Percentiles rank a stretch among this genome's conserved stretches.
These are phyloP conservation scores for Scaptodrosophila latifasciaeformis DNA, from an alignment of 2,888 invertebrate species.

Conservation along the genomic window DNA sequence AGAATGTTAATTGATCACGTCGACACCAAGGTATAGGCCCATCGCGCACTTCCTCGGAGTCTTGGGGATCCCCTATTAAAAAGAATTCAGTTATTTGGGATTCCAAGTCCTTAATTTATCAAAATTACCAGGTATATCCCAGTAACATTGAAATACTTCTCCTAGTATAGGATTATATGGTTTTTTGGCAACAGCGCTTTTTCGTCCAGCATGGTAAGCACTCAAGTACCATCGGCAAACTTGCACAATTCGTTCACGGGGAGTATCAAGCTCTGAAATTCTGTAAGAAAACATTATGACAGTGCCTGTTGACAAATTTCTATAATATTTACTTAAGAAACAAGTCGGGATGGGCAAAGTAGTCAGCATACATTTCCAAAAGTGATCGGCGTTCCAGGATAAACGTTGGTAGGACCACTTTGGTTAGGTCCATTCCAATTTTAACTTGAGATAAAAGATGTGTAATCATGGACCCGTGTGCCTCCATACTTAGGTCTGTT, in stretches of 20 bases:
- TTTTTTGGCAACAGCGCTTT: slow-evolving; percentile 97
- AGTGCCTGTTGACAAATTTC: too few relatives aligned
- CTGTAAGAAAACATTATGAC: slow-evolving; percentile 76
- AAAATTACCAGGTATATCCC: slow-evolving; percentile 80
- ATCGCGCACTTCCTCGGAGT: slow-evolving; percentile 78
- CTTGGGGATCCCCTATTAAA: slow-evolving; percentile 45
- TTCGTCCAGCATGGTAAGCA: slow-evolving; percentile 98
- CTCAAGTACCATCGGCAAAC: slow-evolving; percentile 97
- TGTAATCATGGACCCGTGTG: slow-evolving; percentile 97
- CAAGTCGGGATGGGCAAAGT: slow-evolving; percentile 98
- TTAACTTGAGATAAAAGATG: slow-evolving; percentile 98
- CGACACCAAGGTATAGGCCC: slow-evolving; percentile 95
- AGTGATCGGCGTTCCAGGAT: slow-evolving; percentile 97
- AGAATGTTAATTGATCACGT: slow-evolving; percentile 91
- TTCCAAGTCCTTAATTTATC: too few relatives aligned
- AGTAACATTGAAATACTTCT: slow-evolving; percentile 93
- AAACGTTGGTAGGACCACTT: slow-evolving; percentile 97
- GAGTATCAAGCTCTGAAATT: slow-evolving; percentile 90
- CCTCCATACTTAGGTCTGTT: slow-evolving; percentile 93
- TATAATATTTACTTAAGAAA: slow-evolving; percentile 90
- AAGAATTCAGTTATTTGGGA: not conserved
- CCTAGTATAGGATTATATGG: slow-evolving; percentile 99
- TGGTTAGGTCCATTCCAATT: slow-evolving; percentile 99
- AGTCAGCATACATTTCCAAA: slow-evolving; percentile 99
- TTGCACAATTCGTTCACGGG: slow-evolving; percentile 94